Percentiles rank a stretch among this genome's conserved stretches.
phyloP scores from a whole-genome alignment of 2,797 vertebrate genomes.

The Lithobates sylvaticus region DNA sequence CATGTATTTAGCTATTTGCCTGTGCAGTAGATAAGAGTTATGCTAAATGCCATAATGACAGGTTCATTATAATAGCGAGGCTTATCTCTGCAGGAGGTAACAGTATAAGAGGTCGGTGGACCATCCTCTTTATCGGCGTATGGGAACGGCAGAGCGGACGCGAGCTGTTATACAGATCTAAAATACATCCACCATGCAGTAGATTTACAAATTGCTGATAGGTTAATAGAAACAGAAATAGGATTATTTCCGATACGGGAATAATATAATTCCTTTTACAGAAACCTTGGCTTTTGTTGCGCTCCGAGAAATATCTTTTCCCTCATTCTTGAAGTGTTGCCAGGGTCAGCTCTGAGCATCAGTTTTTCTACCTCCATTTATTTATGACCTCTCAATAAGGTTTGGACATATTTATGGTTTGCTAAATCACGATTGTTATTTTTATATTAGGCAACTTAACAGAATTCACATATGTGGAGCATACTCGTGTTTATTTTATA shows the following conservation, averaged over 20 bases:
- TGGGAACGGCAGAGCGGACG: neutral
- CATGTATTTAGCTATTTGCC: no score
- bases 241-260: slow-evolving; percentile 28
- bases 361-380: slow-evolving; percentile 49
- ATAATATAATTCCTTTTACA: slow-evolving; percentile 28
- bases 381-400: slow-evolving; percentile 61
- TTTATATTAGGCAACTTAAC: slow-evolving; percentile 62
- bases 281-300: slow-evolving; percentile 41
- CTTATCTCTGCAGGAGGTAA: no score
- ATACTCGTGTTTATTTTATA: slow-evolving; percentile 61
- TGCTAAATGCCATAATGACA: no score
- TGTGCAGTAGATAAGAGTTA: no score
- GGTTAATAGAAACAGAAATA: slow-evolving; percentile 25
- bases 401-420: slow-evolving; percentile 63
- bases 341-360: slow-evolving; percentile 45
- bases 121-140: neutral
- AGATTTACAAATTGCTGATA: slow-evolving; percentile 25
- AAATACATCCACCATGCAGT: neutral
- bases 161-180: neutral
- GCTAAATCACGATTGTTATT: slow-evolving; percentile 63
- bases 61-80: no score
- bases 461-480: slow-evolving; percentile 60
- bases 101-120: neutral
- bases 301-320: slow-evolving; percentile 39
- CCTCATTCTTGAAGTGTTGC: slow-evolving; percentile 51